Percentiles rank a stretch among this genome's conserved stretches.
phyloP scores from a whole-genome alignment of 1,140 invertebrate species.

The Trachymyrmex cornetzi region DNA sequence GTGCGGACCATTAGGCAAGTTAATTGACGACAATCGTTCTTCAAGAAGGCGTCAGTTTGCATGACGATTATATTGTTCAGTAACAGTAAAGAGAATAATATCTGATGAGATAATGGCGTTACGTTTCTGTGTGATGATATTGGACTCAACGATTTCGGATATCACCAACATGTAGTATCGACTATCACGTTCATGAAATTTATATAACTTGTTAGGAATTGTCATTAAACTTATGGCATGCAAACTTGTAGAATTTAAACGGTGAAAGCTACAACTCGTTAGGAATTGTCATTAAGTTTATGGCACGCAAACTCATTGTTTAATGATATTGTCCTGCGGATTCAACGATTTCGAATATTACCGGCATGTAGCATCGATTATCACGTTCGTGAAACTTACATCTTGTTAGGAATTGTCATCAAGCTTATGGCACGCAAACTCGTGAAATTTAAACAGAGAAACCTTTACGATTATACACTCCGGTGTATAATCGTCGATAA shows the following conservation, averaged over 20 bases:
- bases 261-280: neutral
- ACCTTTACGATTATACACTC: neutral
- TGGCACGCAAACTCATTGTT: neutral
- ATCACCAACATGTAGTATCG: neutral
- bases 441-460: neutral
- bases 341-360: neutral
- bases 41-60: conserved; percentile 20
- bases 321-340: neutral
- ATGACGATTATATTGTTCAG: conserved; percentile 8
- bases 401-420: neutral
- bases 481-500: neutral
- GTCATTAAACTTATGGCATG: no score
- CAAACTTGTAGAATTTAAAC: no score
- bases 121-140: neutral
- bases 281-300: neutral
- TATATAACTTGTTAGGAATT: no score
- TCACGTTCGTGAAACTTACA: neutral
- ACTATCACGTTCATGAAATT: neutral
- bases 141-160: neutral
- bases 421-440: neutral
- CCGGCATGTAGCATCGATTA: neutral
- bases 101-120: neutral
- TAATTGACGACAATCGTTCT: conserved; percentile 43
- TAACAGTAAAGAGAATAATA: conserved; percentile 7
- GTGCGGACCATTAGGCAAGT: neutral